Evolutionary conservation across 23 tunicate genomes (phyloP).

Genomic region (Trididemnum clinides): DNA sequence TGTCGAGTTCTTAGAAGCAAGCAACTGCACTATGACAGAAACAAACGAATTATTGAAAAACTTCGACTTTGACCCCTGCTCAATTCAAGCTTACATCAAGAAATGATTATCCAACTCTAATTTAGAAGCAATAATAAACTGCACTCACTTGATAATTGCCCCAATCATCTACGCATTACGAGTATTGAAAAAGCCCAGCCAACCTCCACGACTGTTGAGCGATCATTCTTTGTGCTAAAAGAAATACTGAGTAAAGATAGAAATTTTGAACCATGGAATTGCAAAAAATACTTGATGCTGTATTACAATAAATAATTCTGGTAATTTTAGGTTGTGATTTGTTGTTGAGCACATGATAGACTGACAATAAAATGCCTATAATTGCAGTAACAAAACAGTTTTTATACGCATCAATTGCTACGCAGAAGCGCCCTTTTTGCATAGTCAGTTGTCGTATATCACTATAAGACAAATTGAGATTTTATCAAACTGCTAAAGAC

Average conservation of each 20-base stretch:
- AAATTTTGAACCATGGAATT: neutral
- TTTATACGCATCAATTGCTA: too few relatives aligned
- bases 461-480: too few relatives aligned
- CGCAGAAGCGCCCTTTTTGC: too few relatives aligned
- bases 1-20: constrained; percentile 31
- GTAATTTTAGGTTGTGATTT: too few relatives aligned
- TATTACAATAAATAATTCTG: constrained; percentile 27
- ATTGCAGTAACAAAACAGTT: too few relatives aligned
- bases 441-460: too few relatives aligned
- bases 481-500: too few relatives aligned
- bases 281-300: constrained; percentile 23
- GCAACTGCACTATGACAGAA: constrained; percentile 20
- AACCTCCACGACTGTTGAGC: constrained; percentile 33
- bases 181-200: constrained; percentile 39
- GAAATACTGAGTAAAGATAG: constrained; percentile 22
- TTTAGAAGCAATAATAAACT: constrained; percentile 35
- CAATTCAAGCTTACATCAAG: constrained; percentile 38
- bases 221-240: constrained; percentile 27
- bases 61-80: constrained; percentile 27
- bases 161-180: constrained; percentile 6
- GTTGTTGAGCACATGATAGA: too few relatives aligned
- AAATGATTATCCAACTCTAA: constrained; percentile 20
- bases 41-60: constrained; percentile 8
- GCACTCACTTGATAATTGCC: constrained; percentile 21
- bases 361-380: too few relatives aligned